phyloP scores from a whole-genome alignment of 2,888 invertebrate genomes.

The Diadegma fenestrale region DNA sequence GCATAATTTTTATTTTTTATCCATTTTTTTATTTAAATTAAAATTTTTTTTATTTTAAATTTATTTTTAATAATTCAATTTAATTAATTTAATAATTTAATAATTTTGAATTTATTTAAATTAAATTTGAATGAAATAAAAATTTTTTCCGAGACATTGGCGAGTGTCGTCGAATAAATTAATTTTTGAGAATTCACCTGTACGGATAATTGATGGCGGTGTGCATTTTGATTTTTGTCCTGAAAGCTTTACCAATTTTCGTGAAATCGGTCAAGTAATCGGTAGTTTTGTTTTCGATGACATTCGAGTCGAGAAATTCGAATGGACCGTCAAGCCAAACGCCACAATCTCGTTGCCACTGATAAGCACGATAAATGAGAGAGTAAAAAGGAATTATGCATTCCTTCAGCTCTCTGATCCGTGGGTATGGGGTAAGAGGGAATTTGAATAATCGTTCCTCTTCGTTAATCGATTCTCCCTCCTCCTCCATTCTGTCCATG shows the following conservation, averaged over 20 bases:
- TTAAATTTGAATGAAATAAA: too few relatives aligned
- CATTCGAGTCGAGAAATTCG: slow-evolving; percentile 91
- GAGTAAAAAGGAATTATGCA: slow-evolving; percentile 90
- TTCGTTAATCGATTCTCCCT: slow-evolving; percentile 94
- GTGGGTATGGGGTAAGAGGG: slow-evolving; percentile 90
- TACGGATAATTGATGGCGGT: slow-evolving; percentile 87
- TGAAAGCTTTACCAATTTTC: slow-evolving; percentile 92
- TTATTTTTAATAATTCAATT: background rate
- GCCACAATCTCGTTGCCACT: slow-evolving; percentile 93
- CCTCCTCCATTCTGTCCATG: slow-evolving; percentile 90
- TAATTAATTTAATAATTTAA: too few relatives aligned
- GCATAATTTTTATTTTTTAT: too few relatives aligned
- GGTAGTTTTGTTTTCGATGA: slow-evolving; percentile 93
- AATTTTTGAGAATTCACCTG: slow-evolving; percentile 65
- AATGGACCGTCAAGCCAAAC: slow-evolving; percentile 98
- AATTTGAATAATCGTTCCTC: slow-evolving; percentile 95
- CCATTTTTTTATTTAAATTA: too few relatives aligned
- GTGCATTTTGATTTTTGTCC: slow-evolving; percentile 91
- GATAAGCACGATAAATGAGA: slow-evolving; percentile 88
- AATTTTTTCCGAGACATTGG: background rate
- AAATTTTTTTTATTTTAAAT: background rate
- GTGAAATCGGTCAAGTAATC: slow-evolving; percentile 92
- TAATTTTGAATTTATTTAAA: too few relatives aligned
- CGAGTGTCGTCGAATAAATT: background rate
- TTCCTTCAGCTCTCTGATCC: slow-evolving; percentile 91